phyloP scores from a whole-genome alignment of 2,797 vertebrate genomes.

The Scolopax rusticola region DNA sequence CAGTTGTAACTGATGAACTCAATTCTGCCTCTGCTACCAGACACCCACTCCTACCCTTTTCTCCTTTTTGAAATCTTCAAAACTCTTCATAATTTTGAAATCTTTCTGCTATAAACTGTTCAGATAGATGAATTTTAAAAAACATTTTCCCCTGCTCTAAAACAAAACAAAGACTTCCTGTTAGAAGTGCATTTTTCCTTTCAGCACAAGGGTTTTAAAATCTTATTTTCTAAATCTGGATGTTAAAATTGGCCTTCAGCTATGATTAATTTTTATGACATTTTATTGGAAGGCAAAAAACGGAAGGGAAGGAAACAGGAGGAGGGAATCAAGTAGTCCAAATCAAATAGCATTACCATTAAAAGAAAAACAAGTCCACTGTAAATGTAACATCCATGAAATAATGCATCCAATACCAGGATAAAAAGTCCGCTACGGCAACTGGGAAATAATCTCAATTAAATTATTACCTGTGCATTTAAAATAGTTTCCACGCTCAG shows the following conservation, averaged over 20 bases:
- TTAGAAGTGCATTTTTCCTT: neutral
- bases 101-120: neutral
- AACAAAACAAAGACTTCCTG: neutral
- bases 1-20: neutral
- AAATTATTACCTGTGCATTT: no score
- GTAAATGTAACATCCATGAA: neutral
- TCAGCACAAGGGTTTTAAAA: neutral
- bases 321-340: conserved; percentile 2
- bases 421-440: neutral
- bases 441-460: neutral
- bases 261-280: conserved; percentile 22
- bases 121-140: neutral
- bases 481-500: rapidly evolving
- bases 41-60: neutral
- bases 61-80: neutral
- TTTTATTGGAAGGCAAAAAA: conserved; percentile 25
- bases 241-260: conserved; percentile 10
- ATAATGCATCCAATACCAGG: rapidly evolving
- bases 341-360: neutral
- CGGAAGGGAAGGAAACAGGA: conserved; percentile 15
- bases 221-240: conserved; percentile 27
- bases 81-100: neutral
- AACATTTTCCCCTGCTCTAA: neutral
- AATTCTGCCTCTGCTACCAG: neutral
- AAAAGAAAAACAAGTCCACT: conserved; percentile 5